Base-by-base conservation (phyloP, 2,113 vertebrate species). In the Plecturocebus donacophilus region DNA sequence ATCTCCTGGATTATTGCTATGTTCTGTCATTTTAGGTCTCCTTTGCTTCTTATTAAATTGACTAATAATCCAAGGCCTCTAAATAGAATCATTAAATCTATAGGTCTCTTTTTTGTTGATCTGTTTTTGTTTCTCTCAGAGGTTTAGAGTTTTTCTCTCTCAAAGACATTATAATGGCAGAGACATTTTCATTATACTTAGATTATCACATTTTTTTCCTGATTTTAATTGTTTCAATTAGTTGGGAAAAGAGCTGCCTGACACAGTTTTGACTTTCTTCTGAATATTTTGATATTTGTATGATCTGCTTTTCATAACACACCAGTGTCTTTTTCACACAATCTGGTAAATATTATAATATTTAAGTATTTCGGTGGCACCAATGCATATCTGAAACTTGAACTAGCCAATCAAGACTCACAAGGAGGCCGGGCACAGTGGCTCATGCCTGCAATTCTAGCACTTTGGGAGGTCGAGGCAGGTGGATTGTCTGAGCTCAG, bases 311-410 rank as follows among this genome's bases (percentile, higher is more conserved):
- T 94, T 91, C 81, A 97, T 91, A 95, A 96, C 68, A 58, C 91
- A 95, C 94, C 75, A 94, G 80, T 93, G 70, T 95, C 84, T 68
- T 96, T 97, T 95, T 97, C 85, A 90, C 96, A 94, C 81, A 97
- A 77, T 97, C 92, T 92, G 95, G 87, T 81, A 96, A 97, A 93
- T 97, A 96, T 96, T 97, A 97, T 91, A 87, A 84, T 91, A 96
- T 76, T 95, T 84, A 96, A 94, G 61, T 20, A 87, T 93, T 21
- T 19, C 14, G 47, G n/a, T 61, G 86, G 89, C 92, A 95, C 25
- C 86, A 92, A 95, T 66, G 94, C 68, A 58, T 95, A 95, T 96
- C 92, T 83, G 95, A 96, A 89, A 81, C 75, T 35, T 32, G 79
- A 54, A 88, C 79, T 5, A 40, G 61, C 96, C 96, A 97, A 94